phyloP scores from a whole-genome alignment of 2,888 invertebrate species.

The Hipparchia sbordonii region DNA sequence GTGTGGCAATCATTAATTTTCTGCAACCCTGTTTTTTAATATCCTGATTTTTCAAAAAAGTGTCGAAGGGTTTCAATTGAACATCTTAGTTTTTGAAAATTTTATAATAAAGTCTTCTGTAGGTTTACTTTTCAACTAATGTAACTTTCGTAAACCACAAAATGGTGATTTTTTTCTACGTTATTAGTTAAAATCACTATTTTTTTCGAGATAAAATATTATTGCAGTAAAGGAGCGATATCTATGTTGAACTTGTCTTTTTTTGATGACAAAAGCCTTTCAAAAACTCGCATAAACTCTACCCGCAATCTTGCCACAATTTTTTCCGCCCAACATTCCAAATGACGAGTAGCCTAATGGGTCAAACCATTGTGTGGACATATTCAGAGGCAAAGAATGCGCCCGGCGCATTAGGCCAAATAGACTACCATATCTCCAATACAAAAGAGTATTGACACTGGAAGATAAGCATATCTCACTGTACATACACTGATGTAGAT shows the following conservation, averaged over 20 bases:
- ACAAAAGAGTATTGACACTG: constrained; percentile 81
- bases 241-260: not conserved
- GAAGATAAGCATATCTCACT: constrained; percentile 77
- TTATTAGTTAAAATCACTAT: no score
- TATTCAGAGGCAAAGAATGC: constrained; percentile 75
- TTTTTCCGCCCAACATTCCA: constrained; percentile 14
- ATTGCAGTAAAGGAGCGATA: not conserved
- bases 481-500: constrained; percentile 57
- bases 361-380: constrained; percentile 65
- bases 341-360: constrained; percentile 54
- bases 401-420: constrained; percentile 75
- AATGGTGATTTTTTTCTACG: no score
- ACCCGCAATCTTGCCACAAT: constrained; percentile 6
- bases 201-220: no score
- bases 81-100: no score
- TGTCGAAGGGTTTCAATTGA: no score
- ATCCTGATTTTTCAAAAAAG: no score
- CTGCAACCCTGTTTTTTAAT: no score
- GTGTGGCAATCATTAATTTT: no score
- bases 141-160: no score
- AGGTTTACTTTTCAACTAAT: no score
- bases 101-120: no score
- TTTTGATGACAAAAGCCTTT: not conserved
- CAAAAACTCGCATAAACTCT: constrained; percentile 1
- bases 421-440: constrained; percentile 75